Base-by-base conservation (phyloP, 2,113 vertebrate species). In the Microcebus ravelobensis region DNA sequence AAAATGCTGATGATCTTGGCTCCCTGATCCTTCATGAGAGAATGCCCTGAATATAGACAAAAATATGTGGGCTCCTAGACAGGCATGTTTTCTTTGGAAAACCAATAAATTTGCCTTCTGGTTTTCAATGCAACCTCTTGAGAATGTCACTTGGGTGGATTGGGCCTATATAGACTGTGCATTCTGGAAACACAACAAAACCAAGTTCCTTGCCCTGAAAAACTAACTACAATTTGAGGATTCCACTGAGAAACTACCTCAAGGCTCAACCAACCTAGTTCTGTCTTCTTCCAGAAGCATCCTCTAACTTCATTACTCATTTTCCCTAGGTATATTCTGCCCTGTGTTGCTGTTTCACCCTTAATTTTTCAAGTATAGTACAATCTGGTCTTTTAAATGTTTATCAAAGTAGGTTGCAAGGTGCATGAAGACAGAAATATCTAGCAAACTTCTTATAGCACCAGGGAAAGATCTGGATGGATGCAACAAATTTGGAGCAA, bases 171-270 rank as follows among this genome's bases (percentile, higher is more conserved):
- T 15, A 87, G 20, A 34, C 21, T 50, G 5, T 61, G 23, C 15
- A 82, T 6, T 95, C 55, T 36, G 45, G 29, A 90, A 87, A 92
- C 52, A 94, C 34, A 63, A 39, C 23, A 87, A 90, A 74, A 87
- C 21, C 21, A 67, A 59, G 42, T 91, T 59, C 87, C 39, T 87
- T 61, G 17, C 17, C 82, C 23, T 52, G 1, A 0, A 61, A 79
- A 34, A 61, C 34, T 21, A 39, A 68, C 50, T 63, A 39, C 55
- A 23, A 48, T 68, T 52, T 84, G 34, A 91, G 57, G 42, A 27
- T 59, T 18, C 52, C 42, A 85, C 85, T 31, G n/a, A 82, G 50
- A 65, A 45, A 29, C 27, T 2, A 55, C 20, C n/a, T 31, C 14
- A 45, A 73, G 48, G 8, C 23, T 71, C 61, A 52, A 21, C 9